Conservation (phyloP, 2,888 invertebrate genomes). For the Platycnemis pennipes region DNA sequence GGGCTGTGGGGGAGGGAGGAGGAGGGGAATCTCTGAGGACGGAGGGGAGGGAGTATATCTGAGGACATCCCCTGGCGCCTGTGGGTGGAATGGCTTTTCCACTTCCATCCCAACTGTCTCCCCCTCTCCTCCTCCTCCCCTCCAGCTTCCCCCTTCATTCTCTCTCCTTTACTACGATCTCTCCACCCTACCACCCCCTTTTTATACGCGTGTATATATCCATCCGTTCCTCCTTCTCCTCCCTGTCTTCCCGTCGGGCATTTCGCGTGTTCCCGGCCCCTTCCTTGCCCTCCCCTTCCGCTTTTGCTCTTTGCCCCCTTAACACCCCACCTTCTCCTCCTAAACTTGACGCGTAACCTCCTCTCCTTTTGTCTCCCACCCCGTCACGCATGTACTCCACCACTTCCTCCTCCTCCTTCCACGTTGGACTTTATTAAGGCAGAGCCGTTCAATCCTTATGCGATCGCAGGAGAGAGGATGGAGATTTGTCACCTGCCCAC, state of each 20-base stretch:
- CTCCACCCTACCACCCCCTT: neutral
- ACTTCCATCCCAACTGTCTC: neutral
- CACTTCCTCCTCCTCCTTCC: neutral
- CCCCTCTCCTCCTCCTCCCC: neutral
- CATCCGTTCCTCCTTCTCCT: neutral
- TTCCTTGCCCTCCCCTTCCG: neutral
- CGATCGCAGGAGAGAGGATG: neutral
- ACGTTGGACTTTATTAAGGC: neutral
- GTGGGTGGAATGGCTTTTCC: conserved; percentile 64
- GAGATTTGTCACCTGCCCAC: neutral
- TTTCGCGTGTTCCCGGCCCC: neutral
- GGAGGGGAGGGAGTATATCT: neutral
- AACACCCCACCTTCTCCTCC: neutral
- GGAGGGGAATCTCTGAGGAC: neutral
- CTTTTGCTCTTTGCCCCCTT: neutral
- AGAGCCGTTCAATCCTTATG: neutral
- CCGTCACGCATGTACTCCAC: neutral
- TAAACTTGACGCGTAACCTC: neutral
- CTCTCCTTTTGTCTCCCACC: neutral
- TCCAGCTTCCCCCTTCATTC: neutral
- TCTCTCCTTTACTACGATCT: conserved; percentile 23
- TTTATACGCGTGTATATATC: neutral
- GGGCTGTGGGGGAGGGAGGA: neutral
- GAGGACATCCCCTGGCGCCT: conserved; percentile 68
- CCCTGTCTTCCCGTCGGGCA: neutral